These are phyloP conservation scores for Petrocephalus sullivani DNA, from an alignment of 2,797 vertebrate genomes.

Conservation along the genomic window DNA sequence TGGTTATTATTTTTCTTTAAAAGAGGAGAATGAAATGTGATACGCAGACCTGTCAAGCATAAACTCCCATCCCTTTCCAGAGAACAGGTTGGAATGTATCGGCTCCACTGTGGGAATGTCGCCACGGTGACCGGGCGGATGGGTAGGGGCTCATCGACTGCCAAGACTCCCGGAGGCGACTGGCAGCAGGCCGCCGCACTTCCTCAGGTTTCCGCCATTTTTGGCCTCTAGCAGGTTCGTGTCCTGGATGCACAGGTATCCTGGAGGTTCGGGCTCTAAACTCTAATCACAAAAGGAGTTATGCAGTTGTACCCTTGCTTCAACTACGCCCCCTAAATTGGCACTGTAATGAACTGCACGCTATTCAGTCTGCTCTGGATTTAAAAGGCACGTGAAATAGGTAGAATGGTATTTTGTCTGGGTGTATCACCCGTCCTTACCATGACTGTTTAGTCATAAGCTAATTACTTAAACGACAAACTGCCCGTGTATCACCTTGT, in stretches of 20 bases:
- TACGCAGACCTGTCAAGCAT: neutral
- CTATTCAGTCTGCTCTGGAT: neutral
- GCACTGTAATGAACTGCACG: neutral
- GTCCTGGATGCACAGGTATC: neutral
- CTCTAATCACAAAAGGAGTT: neutral
- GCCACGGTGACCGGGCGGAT: neutral
- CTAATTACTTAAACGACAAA: neutral
- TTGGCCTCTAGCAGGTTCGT: neutral
- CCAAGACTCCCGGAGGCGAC: neutral
- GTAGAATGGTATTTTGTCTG: neutral
- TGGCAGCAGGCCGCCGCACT: neutral
- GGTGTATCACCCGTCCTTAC: neutral
- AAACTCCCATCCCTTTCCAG: neutral
- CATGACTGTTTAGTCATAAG: neutral
- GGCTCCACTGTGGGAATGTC: slow-evolving; percentile 26
- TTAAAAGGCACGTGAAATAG: neutral
- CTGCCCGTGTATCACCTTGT: neutral
- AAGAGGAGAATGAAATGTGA: neutral
- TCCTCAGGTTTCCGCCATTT: neutral
- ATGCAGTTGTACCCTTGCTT: neutral
- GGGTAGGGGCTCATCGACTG: slow-evolving; percentile 1
- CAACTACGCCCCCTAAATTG: neutral
- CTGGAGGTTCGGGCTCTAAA: neutral
- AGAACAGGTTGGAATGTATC: slow-evolving; percentile 25
- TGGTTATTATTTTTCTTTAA: neutral